These are phyloP conservation scores for Pseudococcus viburni DNA, from an alignment of 2,888 invertebrate genomes.

Conservation along the genomic window DNA sequence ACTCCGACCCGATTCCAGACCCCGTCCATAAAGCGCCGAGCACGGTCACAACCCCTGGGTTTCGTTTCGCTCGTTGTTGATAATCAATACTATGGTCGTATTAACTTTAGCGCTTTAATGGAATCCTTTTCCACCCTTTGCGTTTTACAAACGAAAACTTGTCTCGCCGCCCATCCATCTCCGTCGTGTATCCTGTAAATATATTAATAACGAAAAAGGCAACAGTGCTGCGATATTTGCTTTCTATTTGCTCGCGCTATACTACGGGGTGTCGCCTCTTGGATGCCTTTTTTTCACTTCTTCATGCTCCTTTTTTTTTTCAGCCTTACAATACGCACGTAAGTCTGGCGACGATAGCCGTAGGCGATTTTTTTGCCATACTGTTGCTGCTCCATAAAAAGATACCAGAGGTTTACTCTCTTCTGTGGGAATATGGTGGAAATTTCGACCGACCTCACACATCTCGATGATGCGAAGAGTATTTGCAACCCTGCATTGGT, in stretches of 20 bases:
- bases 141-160: constrained; percentile 66
- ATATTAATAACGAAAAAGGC: constrained; percentile 63
- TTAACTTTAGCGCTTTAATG: constrained; percentile 65
- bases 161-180: constrained; percentile 64
- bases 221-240: constrained; percentile 59
- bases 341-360: constrained; percentile 23
- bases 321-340: neutral
- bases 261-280: constrained; percentile 19
- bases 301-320: neutral
- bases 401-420: too few species aligned
- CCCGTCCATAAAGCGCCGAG: constrained; percentile 59
- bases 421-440: neutral
- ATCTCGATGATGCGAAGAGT: neutral
- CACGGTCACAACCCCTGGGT: constrained; percentile 66
- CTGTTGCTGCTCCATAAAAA: neutral
- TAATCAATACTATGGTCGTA: constrained; percentile 63
- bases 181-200: constrained; percentile 59
- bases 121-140: constrained; percentile 65
- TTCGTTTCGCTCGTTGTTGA: constrained; percentile 66
- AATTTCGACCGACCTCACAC: neutral
- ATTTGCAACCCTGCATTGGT: neutral
- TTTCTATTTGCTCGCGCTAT: constrained; percentile 43
- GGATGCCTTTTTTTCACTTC: neutral
- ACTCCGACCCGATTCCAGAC: constrained; percentile 64
- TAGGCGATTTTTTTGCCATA: constrained; percentile 33